Evolutionary conservation across 2,888 invertebrate genomes (phyloP), one percentile per base, ranked within the genome.

Genomic region (Caenorhabditis becei): DNA sequence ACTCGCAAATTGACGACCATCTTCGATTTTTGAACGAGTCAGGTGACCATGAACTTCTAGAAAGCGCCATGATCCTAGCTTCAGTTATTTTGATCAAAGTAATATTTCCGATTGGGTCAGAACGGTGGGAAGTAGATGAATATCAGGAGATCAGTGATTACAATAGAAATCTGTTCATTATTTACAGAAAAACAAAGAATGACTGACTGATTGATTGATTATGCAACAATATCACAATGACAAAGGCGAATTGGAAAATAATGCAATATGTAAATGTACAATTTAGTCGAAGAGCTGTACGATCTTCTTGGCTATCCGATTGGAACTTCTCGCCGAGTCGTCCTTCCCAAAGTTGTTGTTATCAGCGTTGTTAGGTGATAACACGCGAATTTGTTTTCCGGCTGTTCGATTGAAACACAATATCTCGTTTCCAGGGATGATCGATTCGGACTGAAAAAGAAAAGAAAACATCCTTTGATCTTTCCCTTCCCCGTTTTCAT

Each of bases 371-470:
- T 77, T 80, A 18, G 88, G 83, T 11, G 87, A 87, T 10, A 91
- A 80, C 14, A 91, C 91, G 62, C 90, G 88, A 26, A 91, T 87
- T 77, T 91, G 91, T 54, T 87, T 89, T 49, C 89, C 91, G 23
- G 86, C 84, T 8, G 88, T 89, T 47, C 91, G 84, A 54, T 90
- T 83, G 75, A 89, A 91, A 35, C 84, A 86, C 20, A 80, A 59
- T 11, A 89, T 72, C 8, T 86, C 85, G 20, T 86, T 83, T 8
- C 89, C 90, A 23, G 83, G 83, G 4, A 83, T 63, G 1, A 75
- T 54, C 24, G 49, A 59, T 24, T 75, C 75, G 32, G 75, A 75
- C 75, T 75, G 84, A 51, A 66, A 74, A 51, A 41, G 41, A 7
- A 41, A 14, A 41, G 18, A 41, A 47, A 4, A 20, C 47, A 47